These are phyloP conservation scores for Cnemophilus loriae DNA, from an alignment of 2,113 vertebrate species.

Conservation along the genomic window DNA sequence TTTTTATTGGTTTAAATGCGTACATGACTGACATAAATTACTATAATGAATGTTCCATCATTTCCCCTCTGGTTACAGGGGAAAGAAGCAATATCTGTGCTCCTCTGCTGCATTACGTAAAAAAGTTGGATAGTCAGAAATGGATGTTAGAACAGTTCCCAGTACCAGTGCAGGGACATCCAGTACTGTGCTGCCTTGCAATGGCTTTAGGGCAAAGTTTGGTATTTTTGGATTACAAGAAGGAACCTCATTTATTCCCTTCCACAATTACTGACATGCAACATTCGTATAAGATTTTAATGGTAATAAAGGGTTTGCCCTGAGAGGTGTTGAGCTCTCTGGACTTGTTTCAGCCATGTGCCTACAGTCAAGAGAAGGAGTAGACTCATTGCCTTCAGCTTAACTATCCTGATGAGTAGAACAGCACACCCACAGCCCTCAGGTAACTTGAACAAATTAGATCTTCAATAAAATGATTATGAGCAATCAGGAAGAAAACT, in stretches of 20 bases:
- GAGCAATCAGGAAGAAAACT: not conserved
- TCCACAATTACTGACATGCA: not conserved
- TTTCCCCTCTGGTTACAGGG: not conserved
- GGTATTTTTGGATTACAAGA: not conserved
- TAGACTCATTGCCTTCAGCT: not conserved
- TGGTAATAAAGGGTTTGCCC: not conserved
- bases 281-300: not conserved
- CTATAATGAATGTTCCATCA: not conserved
- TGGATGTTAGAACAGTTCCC: not conserved
- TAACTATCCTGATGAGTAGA: not conserved
- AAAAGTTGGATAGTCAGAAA: not conserved
- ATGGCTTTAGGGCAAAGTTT: not conserved
- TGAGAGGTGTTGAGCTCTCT: not conserved
- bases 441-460: not conserved
- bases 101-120: not conserved
- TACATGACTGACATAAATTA: not conserved
- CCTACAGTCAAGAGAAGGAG: not conserved
- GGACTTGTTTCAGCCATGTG: not conserved
- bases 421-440: not conserved
- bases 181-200: not conserved
- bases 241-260: not conserved
- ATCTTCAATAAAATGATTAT: not conserved
- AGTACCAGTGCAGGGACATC: not conserved
- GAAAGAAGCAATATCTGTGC: not conserved
- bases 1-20: slow-evolving; percentile 9